Conservation (phyloP, 2,113 vertebrate genomes). For the Callipepla squamata region DNA sequence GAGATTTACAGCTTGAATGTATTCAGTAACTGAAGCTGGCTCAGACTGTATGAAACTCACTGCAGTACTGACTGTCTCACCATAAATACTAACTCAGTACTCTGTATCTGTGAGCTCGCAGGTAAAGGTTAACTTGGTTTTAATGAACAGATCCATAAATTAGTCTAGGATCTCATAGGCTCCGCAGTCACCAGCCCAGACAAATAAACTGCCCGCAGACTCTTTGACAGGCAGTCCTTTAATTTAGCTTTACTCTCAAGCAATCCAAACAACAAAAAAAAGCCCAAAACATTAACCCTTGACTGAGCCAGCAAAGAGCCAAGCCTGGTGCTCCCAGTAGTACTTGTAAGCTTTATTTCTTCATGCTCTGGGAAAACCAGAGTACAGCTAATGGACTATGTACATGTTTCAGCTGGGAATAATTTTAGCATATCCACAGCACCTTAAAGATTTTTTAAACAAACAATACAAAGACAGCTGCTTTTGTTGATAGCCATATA, state of each 20-base stretch:
- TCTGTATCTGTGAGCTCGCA: not conserved
- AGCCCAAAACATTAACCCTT: not conserved
- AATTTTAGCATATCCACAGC: not conserved
- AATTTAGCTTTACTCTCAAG: constrained; percentile 1
- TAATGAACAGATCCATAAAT: constrained; percentile 28
- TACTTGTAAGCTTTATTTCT: not conserved
- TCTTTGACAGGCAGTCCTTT: not conserved
- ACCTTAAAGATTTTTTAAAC: not conserved
- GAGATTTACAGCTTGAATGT: not conserved
- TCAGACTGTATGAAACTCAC: not conserved
- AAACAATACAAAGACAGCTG: not conserved
- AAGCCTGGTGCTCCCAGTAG: not conserved
- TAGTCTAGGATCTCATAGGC: not conserved
- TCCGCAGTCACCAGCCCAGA: not conserved
- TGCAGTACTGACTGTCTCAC: not conserved
- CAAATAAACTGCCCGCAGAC: constrained; percentile 6
- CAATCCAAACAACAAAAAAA: not conserved
- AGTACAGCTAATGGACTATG: not conserved
- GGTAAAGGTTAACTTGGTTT: constrained; percentile 22
- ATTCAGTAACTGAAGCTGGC: not conserved
- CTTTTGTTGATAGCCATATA: not conserved
- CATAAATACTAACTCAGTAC: not conserved
- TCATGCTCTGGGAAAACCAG: not conserved
- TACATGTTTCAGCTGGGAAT: not conserved
- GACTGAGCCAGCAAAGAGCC: not conserved